Evolutionary conservation across 2,113 vertebrate species (phyloP), one percentile per base, ranked within the genome.

Genomic region (Corapipo altera): DNA sequence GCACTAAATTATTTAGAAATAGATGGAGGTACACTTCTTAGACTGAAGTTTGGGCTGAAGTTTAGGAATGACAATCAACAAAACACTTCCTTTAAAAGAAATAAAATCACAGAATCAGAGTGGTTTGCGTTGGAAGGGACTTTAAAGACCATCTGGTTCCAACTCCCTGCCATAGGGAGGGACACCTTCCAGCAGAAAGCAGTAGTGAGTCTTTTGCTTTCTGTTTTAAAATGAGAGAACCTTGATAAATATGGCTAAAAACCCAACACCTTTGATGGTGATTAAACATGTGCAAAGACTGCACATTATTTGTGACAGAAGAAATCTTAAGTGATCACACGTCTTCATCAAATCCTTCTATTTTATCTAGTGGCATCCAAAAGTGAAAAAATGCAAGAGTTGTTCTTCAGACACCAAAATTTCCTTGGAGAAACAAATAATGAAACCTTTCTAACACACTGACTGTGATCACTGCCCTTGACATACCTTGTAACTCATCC

Each of bases 231-330:
- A 1, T n/a, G 7, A 73, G 14, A 88, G 2, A 7, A 44, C 19
- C 12, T 74, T 19, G 13, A 93, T 54, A 81, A 89, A 66, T 27
- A 70, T 0, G 9, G 9, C 21, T 57, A 48, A 87, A 88, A 78
- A 0, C 2, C 2, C n/a, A 82, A 15, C 1, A 27, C 1, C 15
- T 43, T 52, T 46, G 71, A 19, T 6, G 15, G 9, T 27, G 30
- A 86, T 35, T 77, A 58, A 92, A 70, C 1, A 15, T 0, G 5
- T 6, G 22, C 51, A 77, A 66, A 43, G 46, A 54, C 32, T 39
- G 23, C 22, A 26, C 9, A 7, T 1, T 6, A 41, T 41, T 64
- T 54, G 15, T 15, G 8, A 89, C 23, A 46, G 20, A 70, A 73
- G 17, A 73, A 76, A 71, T 62, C 43, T 49, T 44, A 52, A 67